Evolutionary conservation across 2,113 vertebrate genomes (phyloP).

Genomic region (Chamaetylas fuelleborni): DNA sequence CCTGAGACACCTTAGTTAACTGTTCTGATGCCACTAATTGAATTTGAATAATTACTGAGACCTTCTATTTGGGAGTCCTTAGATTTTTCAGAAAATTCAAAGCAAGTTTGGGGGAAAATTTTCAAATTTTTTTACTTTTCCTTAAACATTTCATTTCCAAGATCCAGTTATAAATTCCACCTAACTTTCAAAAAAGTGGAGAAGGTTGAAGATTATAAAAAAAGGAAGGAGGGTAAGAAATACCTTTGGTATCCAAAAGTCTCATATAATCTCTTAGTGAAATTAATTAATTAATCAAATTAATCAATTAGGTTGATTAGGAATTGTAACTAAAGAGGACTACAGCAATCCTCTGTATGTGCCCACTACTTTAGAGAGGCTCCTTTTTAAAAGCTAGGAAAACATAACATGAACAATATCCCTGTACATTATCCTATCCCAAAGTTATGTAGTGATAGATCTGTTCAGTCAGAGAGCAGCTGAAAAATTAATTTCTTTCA

Average conservation of each 20-base stretch:
- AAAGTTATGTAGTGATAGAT: background rate
- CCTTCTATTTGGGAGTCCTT: background rate
- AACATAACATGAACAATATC: background rate
- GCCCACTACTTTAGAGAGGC: background rate
- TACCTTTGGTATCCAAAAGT: background rate
- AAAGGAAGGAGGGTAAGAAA: background rate
- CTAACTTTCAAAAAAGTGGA: background rate
- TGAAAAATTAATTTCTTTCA: background rate
- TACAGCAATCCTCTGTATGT: background rate
- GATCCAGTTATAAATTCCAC: background rate
- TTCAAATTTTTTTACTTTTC: background rate
- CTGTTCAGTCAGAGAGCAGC: background rate
- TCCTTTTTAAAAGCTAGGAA: background rate
- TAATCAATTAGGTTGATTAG: background rate
- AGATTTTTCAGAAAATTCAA: background rate
- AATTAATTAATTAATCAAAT: background rate
- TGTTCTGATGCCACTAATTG: background rate
- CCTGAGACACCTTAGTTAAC: background rate
- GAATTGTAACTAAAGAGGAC: background rate
- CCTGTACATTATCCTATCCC: background rate
- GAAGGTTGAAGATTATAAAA: background rate
- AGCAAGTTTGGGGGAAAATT: background rate
- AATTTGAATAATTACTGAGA: background rate
- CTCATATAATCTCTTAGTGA: background rate
- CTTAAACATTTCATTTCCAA: background rate